Percentiles rank a stretch among this genome's conserved stretches.
Evolutionary conservation across 2,113 vertebrate genomes (phyloP).

Genomic region (Macroglossus sobrinus): DNA sequence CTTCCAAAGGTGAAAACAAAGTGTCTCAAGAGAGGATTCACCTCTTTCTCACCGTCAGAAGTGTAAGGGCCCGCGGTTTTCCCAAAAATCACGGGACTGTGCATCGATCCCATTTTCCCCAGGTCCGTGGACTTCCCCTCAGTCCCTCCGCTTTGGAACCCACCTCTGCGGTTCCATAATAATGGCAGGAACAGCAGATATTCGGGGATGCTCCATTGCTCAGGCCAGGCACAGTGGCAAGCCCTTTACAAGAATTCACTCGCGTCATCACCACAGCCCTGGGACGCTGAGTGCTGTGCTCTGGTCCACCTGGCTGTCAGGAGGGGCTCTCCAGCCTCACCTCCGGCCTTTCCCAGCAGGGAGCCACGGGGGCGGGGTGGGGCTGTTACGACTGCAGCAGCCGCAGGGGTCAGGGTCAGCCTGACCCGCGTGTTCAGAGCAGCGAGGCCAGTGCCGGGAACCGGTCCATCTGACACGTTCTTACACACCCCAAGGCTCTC

Average conservation of each 20-base stretch:
- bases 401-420: background rate
- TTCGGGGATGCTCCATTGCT: background rate
- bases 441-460: background rate
- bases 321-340: background rate
- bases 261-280: accelerated
- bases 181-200: accelerated
- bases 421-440: background rate
- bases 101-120: background rate
- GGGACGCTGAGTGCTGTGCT: background rate
- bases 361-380: background rate
- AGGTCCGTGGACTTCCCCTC: background rate
- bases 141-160: background rate
- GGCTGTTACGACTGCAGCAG: background rate
- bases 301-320: no score
- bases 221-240: background rate
- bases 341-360: background rate
- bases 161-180: background rate
- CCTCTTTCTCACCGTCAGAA: background rate
- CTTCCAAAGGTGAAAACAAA: background rate
- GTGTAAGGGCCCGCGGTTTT: background rate
- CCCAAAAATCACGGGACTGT: accelerated
- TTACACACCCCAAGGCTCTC: background rate
- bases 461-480: background rate
- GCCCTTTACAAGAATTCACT: background rate
- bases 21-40: background rate